These are phyloP conservation scores for Whitmania pigra DNA, from an alignment of 1,140 invertebrate genomes.

Conservation along the genomic window DNA sequence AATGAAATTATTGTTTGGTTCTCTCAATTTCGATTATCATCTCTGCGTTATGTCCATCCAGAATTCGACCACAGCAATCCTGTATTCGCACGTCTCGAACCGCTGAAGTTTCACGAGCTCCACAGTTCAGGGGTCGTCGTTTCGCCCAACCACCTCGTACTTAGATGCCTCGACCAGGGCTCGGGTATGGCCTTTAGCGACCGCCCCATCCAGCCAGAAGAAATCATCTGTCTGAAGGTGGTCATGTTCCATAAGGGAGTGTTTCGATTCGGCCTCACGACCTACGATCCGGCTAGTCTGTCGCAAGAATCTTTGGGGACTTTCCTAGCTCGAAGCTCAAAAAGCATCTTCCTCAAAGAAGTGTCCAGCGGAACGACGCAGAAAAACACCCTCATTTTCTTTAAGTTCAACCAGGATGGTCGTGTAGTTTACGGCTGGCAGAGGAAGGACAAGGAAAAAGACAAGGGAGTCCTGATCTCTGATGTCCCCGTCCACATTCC, in stretches of 20 bases:
- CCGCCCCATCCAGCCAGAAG: background rate
- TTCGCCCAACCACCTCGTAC: background rate
- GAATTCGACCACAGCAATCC: background rate
- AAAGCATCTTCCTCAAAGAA: background rate
- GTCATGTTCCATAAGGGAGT: conserved; percentile 8
- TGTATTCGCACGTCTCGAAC: background rate
- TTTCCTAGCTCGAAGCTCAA: background rate
- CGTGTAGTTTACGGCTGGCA: background rate
- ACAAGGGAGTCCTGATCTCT: conserved; percentile 81
- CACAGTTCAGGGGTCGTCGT: background rate
- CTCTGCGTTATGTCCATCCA: too few species aligned
- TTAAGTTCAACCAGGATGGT: background rate
- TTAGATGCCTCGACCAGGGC: background rate
- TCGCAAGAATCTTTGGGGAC: background rate
- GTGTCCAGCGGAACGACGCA: background rate
- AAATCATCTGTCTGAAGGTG: conserved; percentile 8
- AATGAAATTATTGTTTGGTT: too few species aligned
- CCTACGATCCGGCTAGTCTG: background rate
- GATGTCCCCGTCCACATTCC: conserved; percentile 71
- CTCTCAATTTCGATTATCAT: too few species aligned
- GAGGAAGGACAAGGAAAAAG: conserved; percentile 61
- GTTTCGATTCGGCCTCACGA: background rate
- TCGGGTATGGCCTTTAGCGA: conserved; percentile 1
- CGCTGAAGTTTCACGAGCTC: background rate
- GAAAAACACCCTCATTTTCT: conserved; percentile 4